Evolutionary conservation across 2,888 invertebrate species (phyloP), one percentile per base, ranked within the genome.

Genomic region (Altica lythri): DNA sequence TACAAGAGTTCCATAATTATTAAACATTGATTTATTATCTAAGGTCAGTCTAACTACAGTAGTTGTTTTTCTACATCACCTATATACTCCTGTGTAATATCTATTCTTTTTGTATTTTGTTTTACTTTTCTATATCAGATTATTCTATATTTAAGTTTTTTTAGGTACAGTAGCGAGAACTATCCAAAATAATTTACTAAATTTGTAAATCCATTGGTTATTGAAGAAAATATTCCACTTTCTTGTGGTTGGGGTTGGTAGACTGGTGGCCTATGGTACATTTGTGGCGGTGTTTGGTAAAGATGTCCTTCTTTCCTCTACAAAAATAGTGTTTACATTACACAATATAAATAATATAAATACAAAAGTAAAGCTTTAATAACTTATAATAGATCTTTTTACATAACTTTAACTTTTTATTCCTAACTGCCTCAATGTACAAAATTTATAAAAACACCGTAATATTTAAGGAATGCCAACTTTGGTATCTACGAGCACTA

Each of bases 171-270:
- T 34, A 34, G 34, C 16, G 9, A 4, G 2, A 3, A 18, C 38
- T 47, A 59, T 22, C 71, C 70, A 27, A 91, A 90, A 69, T 90
- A 83, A 71, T 87, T 90, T 61, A 91, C 87, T 64, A 92, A 79
- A 70, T 82, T 90, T 70, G 86, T 90, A 68, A 92, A 84, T 12
- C 91, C 88, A 70, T 81, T 89, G 66, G 86, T 85, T 66, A 92
- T 82, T 30, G 89, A 87, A 13, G 90, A 84, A 69, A 92, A 83
- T 64, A 91, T 83, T 22, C 89, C 87, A 55, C 77, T 75, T 59
- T 80, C 79, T 45, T 77, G 76, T 6, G 73, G 63, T 58, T 68
- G 80, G 70, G 45, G 78, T 65, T 56, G 81, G 38, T 65, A 55
- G 81, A 73, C 65, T 56, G 81, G 73, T 37, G 75, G 47, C 73